Evolutionary conservation across 2,113 vertebrate species (phyloP), one percentile per base, ranked within the genome.

Genomic region (Macaca nemestrina): DNA sequence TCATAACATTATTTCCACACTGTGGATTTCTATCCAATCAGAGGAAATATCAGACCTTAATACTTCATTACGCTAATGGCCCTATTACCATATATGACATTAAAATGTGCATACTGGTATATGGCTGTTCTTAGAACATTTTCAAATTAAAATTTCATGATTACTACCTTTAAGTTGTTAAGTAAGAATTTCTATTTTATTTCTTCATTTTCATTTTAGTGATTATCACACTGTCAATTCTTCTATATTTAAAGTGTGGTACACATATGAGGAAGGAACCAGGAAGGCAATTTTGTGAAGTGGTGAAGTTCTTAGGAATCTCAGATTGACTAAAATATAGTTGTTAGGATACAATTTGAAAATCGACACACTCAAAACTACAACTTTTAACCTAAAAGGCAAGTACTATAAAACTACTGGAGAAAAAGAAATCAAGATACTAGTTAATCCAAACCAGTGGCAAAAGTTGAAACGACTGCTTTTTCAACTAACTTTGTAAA

Each of bases 131-230:
- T 93, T 48, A 35, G 22, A 25, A 55, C 13, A 82, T 48, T 68
- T 80, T 95, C n/a, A 75, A 70, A 50, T 70, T 90, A 86, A 93
- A 96, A 90, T 95, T 76, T 95, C 80, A 92, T 57, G 6, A 73
- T 68, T 73, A 90, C 25, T 76, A 90, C 23, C 32, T 84, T 87
- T 32, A 88, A 50, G 4, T 38, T 80, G 2, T 81, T 43, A 70
- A 94, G 38, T 80, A 88, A 45, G 38, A 82, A 67, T 89, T 90
- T 96, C n/a, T 57, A 90, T 57, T 94, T 95, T 79, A 90, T 92
- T 92, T 92, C 50, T 78, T 83, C 18, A 16, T 67, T 94, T 97
- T 96, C 18, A 57, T 64, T 95, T 79, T 87, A 90, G 38, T 90
- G 75, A 94, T 52, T 55, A 52, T 17, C 16, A 68, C 57, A 52